phyloP scores from a whole-genome alignment of 2,888 invertebrate species.

The Scaptodrosophila latifasciaeformis region DNA sequence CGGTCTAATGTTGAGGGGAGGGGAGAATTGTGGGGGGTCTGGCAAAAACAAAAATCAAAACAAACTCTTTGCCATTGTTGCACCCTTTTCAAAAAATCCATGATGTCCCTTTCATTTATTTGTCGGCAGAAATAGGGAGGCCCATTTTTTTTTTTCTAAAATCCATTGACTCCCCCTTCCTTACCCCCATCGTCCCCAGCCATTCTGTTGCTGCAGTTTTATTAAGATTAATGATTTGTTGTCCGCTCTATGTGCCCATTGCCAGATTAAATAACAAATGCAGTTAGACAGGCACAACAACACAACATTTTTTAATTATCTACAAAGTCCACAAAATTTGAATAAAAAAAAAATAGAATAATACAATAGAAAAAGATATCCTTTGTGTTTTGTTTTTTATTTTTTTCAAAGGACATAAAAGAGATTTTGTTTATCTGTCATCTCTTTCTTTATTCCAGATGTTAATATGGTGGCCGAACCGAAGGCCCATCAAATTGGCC shows the following conservation, averaged over 20 bases:
- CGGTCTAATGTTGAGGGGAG: too few species aligned
- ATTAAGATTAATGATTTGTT: conserved; percentile 71
- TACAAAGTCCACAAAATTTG: conserved; percentile 37
- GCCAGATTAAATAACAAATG: conserved; percentile 48
- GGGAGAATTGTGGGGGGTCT: neutral
- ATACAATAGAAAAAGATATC: conserved; percentile 6
- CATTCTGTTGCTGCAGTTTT: conserved; percentile 41
- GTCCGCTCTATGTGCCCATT: conserved; percentile 3
- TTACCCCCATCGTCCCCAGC: neutral
- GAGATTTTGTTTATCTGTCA: conserved; percentile 18
- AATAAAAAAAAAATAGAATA: conserved; percentile 34
- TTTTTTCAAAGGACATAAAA: conserved; percentile 19
- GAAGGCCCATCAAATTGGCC: conserved; percentile 80
- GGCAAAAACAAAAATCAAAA: conserved; percentile 22
- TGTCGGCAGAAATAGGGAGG: conserved; percentile 10
- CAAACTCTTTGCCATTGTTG: conserved; percentile 35
- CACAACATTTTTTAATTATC: conserved; percentile 45
- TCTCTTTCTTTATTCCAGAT: conserved; percentile 76
- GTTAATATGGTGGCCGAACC: conserved; percentile 84
- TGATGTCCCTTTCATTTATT: too few species aligned
- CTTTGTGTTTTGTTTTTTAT: neutral
- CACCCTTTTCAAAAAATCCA: conserved; percentile 69
- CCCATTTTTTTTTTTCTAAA: neutral
- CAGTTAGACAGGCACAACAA: conserved; percentile 26
- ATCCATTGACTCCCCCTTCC: neutral